Evolutionary conservation across 2,888 invertebrate genomes (phyloP), one percentile per base, ranked within the genome.

Genomic region (Rotaria macrura): DNA sequence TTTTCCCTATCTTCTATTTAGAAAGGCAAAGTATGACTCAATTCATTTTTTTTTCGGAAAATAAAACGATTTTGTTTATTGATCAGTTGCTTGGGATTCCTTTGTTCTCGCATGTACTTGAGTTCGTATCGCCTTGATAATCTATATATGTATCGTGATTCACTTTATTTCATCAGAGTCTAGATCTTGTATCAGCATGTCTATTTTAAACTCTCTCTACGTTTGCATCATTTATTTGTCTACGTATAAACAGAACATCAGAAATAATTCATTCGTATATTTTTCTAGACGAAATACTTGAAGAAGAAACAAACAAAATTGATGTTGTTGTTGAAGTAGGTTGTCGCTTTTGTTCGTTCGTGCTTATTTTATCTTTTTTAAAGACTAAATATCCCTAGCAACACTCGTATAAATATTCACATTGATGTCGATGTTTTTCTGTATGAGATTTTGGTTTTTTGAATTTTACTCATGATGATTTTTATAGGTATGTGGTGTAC

Each of bases 301-400:
- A 34, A 20, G 55, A 55, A 25, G 84, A 85, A 54, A 43, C 25
- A 14, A 85, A 85, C 34, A 72, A 86, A n/a, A 55, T 86, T 83
- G 87, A 87, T 85, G 86, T 87, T 43, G 86, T 87, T 43, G 52
- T 87, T 47, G 87, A 87, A 84, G 79, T 79, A 79, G 43, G 79
- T 79, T 12, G 10, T 43, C n/a, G n/a, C n/a, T 52, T 23, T 23
- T 52, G 2, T 1, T 52, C 20, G 7, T 23, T 52, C 17, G 3
- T 9, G 9, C n/a, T n/a, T n/a, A n/a, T n/a, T n/a, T n/a, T n/a
- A n/a, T n/a, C n/a, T n/a, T n/a, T n/a, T n/a, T n/a, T n/a, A n/a
- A n/a, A n/a, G n/a, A n/a, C n/a, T n/a, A n/a, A n/a, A n/a, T n/a
- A n/a, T n/a, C n/a, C n/a, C n/a, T n/a, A n/a, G n/a, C n/a, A n/a